Conservation (phyloP, 2,113 vertebrate genomes). For the Daphoenositta chrysoptera region DNA sequence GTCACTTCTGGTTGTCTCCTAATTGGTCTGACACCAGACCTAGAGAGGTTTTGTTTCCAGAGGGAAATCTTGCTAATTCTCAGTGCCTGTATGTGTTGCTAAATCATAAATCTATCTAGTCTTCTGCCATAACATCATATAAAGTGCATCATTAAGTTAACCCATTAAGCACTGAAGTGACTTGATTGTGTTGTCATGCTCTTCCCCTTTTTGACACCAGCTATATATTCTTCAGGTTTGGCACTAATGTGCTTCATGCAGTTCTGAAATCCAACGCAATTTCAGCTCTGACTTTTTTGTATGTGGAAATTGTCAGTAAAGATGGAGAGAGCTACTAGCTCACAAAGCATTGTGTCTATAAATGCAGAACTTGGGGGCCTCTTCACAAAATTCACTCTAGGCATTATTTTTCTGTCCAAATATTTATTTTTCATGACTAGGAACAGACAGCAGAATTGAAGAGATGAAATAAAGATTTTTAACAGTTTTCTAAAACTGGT, state of each 20-base stretch:
- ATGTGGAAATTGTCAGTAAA: not conserved
- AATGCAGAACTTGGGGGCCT: not conserved
- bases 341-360: not conserved
- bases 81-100: not conserved
- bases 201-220: not conserved
- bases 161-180: not conserved
- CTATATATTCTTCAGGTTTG: not conserved
- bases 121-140: not conserved
- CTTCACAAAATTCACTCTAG: not conserved
- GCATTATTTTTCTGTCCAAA: not conserved
- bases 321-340: not conserved
- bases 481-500: not conserved
- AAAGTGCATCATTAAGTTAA: not conserved
- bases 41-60: not conserved
- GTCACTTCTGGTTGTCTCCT: not conserved
- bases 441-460: not conserved
- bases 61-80: not conserved
- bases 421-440: not conserved
- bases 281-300: not conserved
- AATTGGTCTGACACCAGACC: not conserved
- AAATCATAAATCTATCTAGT: not conserved
- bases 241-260: not conserved
- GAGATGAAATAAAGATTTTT: not conserved
- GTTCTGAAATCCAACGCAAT: not conserved
- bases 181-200: not conserved